Conservation (phyloP, 2,113 vertebrate genomes). For the Pituophis catenifer region DNA sequence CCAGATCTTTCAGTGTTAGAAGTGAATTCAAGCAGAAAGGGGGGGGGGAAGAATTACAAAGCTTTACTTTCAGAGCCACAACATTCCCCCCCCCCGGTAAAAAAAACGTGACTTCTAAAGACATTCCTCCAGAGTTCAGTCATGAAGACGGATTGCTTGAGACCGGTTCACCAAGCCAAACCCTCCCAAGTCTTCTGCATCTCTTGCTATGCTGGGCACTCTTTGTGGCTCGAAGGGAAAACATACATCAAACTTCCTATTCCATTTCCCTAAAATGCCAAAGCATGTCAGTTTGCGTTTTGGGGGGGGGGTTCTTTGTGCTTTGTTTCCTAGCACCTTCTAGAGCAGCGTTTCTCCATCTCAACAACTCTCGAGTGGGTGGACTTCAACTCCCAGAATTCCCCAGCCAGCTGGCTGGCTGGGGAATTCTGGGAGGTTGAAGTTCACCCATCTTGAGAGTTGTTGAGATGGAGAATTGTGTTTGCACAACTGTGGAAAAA, state of each 20-base stretch:
- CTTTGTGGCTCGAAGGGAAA: not conserved
- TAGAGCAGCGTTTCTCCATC: slow-evolving; percentile 47
- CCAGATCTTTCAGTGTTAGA: slow-evolving; percentile 32
- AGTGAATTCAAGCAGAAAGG: slow-evolving; percentile 35
- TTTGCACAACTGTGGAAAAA: no score
- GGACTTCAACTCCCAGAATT: no score
- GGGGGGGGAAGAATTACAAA: slow-evolving; percentile 11
- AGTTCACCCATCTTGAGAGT: no score
- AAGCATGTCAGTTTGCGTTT: rapidly evolving
- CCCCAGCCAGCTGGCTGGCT: no score
- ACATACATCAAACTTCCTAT: not conserved
- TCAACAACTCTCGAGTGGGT: not conserved
- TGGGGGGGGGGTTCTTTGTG: not conserved
- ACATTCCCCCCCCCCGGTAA: not conserved
- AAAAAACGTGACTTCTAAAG: slow-evolving; percentile 18
- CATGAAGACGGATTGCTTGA: slow-evolving; percentile 41
- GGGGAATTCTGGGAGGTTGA: no score
- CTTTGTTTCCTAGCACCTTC: slow-evolving; percentile 58
- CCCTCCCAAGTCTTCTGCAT: not conserved
- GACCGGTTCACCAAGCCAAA: slow-evolving; percentile 38
- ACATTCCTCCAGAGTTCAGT: slow-evolving; percentile 36
- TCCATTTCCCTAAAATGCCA: slow-evolving; percentile 7
- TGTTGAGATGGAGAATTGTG: no score
- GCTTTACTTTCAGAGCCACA: slow-evolving; percentile 15
- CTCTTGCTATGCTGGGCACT: not conserved